Evolutionary conservation across 2,797 vertebrate species (phyloP), one percentile per base, ranked within the genome.

Genomic region (Cottoperca gobio): DNA sequence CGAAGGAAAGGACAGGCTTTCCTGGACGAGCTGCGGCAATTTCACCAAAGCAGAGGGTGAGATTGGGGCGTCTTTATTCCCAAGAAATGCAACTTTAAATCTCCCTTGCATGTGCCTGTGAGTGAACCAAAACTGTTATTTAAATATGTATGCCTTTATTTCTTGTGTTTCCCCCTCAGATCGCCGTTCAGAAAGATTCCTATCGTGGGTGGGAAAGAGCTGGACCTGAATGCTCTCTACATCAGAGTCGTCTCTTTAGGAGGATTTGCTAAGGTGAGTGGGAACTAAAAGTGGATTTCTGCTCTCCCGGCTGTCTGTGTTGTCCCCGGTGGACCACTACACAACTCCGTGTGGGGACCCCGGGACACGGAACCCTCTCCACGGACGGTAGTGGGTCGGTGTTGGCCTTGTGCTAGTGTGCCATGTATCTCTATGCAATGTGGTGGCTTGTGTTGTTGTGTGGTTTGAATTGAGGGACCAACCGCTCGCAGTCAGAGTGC

Each of bases 1-100:
- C 97, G 97, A 91, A 98, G 97, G 95, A 99, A 98, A 95, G 97
- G 98, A 96, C 97, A 97, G 95, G 97, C 97, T 96, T 99, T 99
- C 96, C 96, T 99, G 97, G 97, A 99, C 95, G 98, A 99, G 97
- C 97, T 99, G 98, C 97, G 97, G 97, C 98, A 99, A 96, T 99
- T 99, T 95, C 98, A 99, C 97, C 97, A 97, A 94, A 98, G 97
- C 97, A 95, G 98, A 97, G 98, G 98, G 98, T 99, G 95, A 99
- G 97, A 94, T 93, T 90, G 89, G 92, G 94, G 92, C 92, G 93
- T 86, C 87, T 92, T 90, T 90, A 78, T 81, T 48, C 10, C 45
- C 64, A 39, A 78, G 68, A 91, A 93, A 93, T 93, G 17, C 50
- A 95, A 94, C 89, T 95, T 94, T 89, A 91, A 91, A 92, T 82